Conservation (phyloP, 2,113 vertebrate genomes). For the Daboia siamensis region DNA sequence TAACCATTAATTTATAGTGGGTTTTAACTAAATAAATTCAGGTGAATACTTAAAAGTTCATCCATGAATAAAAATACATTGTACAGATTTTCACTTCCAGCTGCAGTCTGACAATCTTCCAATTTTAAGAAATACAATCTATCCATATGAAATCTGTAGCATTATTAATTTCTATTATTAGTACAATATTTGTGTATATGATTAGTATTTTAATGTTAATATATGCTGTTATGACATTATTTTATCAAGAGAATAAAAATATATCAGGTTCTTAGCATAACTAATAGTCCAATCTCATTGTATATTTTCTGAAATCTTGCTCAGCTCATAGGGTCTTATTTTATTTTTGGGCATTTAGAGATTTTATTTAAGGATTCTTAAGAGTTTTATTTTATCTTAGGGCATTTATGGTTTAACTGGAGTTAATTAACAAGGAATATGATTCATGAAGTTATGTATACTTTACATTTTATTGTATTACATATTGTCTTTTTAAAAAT, state of each 20-base stretch:
- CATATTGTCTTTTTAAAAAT: neutral
- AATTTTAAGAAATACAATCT: neutral
- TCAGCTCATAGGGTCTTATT: neutral
- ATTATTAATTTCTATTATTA: neutral
- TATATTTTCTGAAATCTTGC: neutral
- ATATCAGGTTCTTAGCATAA: neutral
- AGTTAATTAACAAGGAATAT: neutral
- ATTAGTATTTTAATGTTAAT: neutral
- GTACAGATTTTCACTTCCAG: neutral
- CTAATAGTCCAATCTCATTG: neutral
- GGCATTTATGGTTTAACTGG: constrained; percentile 6
- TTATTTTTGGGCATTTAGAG: neutral
- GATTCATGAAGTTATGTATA: neutral
- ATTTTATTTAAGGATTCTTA: neutral
- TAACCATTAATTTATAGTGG: neutral
- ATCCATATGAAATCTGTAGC: neutral
- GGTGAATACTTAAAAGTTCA: neutral
- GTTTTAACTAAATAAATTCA: neutral
- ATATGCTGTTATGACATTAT: constrained; percentile 20
- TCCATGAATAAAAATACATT: neutral
- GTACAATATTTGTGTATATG: neutral
- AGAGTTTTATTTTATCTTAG: neutral
- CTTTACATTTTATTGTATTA: neutral
- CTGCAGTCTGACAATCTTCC: neutral
- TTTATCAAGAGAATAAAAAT: constrained; percentile 23